Percentiles rank a stretch among this genome's conserved stretches.
Conservation (phyloP, 2,797 vertebrate species). For the Gallinago stenura region DNA sequence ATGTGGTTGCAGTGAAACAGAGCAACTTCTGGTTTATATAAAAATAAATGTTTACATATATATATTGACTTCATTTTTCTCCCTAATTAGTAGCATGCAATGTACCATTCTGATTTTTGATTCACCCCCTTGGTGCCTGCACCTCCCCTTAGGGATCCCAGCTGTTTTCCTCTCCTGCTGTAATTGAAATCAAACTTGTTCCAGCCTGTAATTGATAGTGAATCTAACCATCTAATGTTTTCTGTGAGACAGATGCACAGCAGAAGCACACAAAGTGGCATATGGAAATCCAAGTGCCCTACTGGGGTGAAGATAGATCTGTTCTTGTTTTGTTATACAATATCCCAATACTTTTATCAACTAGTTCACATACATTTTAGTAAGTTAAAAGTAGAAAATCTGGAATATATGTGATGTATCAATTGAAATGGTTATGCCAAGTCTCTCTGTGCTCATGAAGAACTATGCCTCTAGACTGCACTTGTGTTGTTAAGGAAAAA, state of each 20-base stretch:
- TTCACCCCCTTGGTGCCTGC: conserved; percentile 72
- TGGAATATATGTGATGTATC: rapidly evolving
- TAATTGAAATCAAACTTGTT: conserved; percentile 85
- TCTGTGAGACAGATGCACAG: conserved; percentile 78
- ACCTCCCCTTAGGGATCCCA: conserved; percentile 76
- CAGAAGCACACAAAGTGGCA: conserved; percentile 58
- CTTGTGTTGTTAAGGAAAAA: not conserved
- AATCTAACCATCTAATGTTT: conserved; percentile 82
- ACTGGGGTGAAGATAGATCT: conserved; percentile 45
- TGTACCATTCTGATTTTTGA: conserved; percentile 73
- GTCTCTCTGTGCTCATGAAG: not conserved
- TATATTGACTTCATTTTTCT: conserved; percentile 77
- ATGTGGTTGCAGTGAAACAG: conserved; percentile 18
- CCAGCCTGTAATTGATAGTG: conserved; percentile 81
- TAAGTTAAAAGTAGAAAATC: not conserved
- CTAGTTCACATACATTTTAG: not conserved
- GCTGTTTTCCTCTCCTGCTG: conserved; percentile 80
- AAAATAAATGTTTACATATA: not conserved
- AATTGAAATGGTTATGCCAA: not conserved
- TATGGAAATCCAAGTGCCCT: conserved; percentile 73
- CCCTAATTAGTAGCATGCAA: conserved; percentile 78
- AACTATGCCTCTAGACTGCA: not conserved
- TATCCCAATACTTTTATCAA: not conserved
- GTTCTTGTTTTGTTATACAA: not conserved
- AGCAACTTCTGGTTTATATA: conserved; percentile 59